Percentiles rank a stretch among this genome's conserved stretches.
Evolutionary conservation across 2,888 invertebrate genomes (phyloP).

Genomic region (Ennomos fuscantarius): DNA sequence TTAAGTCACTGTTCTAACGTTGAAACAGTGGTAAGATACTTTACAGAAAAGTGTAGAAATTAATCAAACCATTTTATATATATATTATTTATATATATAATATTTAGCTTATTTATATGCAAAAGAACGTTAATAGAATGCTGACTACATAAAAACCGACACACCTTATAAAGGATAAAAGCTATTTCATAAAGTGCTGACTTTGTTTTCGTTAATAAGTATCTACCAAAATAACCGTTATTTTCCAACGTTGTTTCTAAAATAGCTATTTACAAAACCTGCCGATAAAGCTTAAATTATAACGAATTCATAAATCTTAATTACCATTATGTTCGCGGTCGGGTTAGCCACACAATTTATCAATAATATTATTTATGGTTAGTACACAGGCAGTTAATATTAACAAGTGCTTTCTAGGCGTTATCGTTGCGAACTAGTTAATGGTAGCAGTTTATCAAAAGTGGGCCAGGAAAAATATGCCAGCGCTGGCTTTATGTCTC

Average conservation of each 20-base stretch:
- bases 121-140: too few species aligned
- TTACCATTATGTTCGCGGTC: slow-evolving; percentile 27
- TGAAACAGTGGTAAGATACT: too few species aligned
- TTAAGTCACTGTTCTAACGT: too few species aligned
- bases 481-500: slow-evolving; percentile 28
- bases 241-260: neutral
- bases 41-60: too few species aligned
- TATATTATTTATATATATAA: too few species aligned
- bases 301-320: slow-evolving; percentile 31
- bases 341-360: slow-evolving; percentile 30
- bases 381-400: slow-evolving; percentile 45
- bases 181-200: too few species aligned
- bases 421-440: slow-evolving; percentile 48
- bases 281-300: neutral
- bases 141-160: too few species aligned
- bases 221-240: too few species aligned
- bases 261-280: neutral
- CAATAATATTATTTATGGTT: slow-evolving; percentile 34
- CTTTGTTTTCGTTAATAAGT: too few species aligned
- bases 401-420: slow-evolving; percentile 45
- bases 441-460: slow-evolving; percentile 51
- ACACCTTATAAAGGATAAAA: too few species aligned
- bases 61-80: too few species aligned
- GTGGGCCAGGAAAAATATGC: slow-evolving; percentile 57
- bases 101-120: too few species aligned